These are phyloP conservation scores for Schizaphis graminum DNA, from an alignment of 2,888 invertebrate genomes.

Conservation along the genomic window DNA sequence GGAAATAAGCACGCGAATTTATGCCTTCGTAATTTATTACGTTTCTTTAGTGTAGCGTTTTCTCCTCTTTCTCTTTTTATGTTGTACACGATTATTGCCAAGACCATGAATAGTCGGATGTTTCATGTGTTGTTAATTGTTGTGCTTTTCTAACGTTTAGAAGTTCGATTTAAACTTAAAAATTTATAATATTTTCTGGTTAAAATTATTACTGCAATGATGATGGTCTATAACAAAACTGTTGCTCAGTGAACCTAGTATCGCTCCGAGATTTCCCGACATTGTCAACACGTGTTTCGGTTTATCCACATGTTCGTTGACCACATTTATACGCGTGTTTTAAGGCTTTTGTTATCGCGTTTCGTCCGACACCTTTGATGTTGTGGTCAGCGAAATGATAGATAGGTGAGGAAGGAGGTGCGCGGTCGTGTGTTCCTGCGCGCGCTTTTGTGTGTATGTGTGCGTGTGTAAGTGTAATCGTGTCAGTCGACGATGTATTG, in stretches of 20 bases:
- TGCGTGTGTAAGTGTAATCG: too few relatives aligned
- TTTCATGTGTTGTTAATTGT: background rate
- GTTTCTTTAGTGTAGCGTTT: background rate
- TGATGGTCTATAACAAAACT: background rate
- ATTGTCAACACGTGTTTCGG: background rate
- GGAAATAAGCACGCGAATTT: background rate
- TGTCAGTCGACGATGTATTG: too few relatives aligned
- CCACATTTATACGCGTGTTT: background rate
- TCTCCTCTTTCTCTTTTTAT: background rate
- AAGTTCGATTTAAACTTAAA: background rate
- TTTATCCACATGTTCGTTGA: too few relatives aligned
- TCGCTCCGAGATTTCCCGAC: background rate
- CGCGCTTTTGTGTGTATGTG: too few relatives aligned
- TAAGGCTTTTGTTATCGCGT: background rate
- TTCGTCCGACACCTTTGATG: too few relatives aligned
- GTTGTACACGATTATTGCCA: background rate
- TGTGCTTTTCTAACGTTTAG: background rate
- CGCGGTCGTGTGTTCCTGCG: background rate
- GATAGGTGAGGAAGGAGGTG: too few relatives aligned
- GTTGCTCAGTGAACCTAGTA: background rate
- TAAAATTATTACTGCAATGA: background rate
- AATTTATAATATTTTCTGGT: background rate
- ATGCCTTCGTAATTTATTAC: background rate
- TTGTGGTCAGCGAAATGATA: too few relatives aligned
- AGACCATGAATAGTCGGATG: background rate